Percentiles rank a stretch among this genome's conserved stretches.
Conservation (phyloP, 2,113 vertebrate genomes). For the Athene noctua region DNA sequence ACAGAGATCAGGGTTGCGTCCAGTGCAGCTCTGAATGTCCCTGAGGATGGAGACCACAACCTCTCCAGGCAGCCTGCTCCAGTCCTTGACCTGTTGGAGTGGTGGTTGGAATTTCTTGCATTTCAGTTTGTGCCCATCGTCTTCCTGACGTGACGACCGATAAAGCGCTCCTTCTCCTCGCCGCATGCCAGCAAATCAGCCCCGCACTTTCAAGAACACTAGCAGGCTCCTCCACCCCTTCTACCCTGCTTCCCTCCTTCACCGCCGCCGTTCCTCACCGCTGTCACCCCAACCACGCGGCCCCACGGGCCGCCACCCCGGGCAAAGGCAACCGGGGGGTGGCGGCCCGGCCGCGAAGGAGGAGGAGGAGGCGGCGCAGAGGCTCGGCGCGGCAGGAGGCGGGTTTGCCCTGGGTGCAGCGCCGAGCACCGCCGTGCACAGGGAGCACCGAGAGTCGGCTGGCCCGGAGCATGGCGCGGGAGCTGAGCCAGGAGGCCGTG, state of each 20-base stretch:
- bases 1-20: rapidly evolving
- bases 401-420: neutral
- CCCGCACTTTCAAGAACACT: neutral
- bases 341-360: neutral
- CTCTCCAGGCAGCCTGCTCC: neutral
- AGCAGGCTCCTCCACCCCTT: neutral
- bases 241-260: neutral
- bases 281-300: neutral
- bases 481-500: constrained; percentile 86
- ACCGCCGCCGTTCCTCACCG: neutral
- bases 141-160: rapidly evolving
- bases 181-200: rapidly evolving
- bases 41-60: neutral
- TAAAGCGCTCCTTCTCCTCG: neutral
- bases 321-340: constrained; percentile 2
- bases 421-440: neutral
- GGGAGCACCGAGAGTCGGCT: neutral
- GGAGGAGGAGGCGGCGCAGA: neutral
- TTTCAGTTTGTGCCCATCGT: rapidly evolving
- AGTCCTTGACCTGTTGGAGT: neutral
- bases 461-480: constrained; percentile 78
- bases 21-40: neutral
- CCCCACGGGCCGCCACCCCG: neutral
- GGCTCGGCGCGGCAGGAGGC: neutral
- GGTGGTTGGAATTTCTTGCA: neutral